A percentile compares a stretch with the other conserved stretches of the same genome.
Evolutionary conservation across 2,113 vertebrate species (phyloP).

Genomic region (Nycticebus coucang): DNA sequence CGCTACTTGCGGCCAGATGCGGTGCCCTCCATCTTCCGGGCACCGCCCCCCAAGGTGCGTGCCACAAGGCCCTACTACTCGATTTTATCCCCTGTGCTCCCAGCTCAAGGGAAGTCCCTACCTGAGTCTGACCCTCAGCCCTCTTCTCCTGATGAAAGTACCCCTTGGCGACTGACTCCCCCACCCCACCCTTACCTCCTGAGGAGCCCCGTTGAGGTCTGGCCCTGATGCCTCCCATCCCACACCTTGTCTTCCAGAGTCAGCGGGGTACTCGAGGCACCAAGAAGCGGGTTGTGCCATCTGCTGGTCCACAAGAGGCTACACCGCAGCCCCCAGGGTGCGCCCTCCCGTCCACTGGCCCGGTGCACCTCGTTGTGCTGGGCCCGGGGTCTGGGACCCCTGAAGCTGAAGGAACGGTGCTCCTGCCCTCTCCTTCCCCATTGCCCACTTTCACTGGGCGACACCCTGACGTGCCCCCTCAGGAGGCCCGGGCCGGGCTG

Average conservation of each 20-base stretch:
- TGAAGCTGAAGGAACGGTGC: not conserved
- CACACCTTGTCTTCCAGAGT: slow-evolving; percentile 19
- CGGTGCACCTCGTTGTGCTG: not conserved
- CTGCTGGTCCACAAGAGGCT: not conserved
- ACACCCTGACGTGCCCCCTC: not conserved
- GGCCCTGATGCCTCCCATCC: not conserved
- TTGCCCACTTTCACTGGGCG: not conserved
- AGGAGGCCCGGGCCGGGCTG: slow-evolving; percentile 62
- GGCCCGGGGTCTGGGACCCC: not conserved
- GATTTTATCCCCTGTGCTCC: not conserved
- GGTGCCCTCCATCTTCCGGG: slow-evolving; percentile 86
- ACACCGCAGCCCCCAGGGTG: not conserved
- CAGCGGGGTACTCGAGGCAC: not conserved
- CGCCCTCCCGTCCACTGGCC: not conserved
- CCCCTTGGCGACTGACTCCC: not conserved
- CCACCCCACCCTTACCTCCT: not conserved
- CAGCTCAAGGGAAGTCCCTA: not conserved
- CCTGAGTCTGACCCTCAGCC: not conserved
- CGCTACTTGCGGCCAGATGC: slow-evolving; percentile 84
- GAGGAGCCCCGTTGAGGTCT: not conserved
- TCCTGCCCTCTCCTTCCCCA: not conserved
- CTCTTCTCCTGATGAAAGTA: not conserved
- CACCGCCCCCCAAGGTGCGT: slow-evolving; percentile 58
- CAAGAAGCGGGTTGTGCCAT: not conserved
- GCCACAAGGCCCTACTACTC: not conserved